Conservation (phyloP, 2,113 vertebrate species). For the Carettochelys insculpta region DNA sequence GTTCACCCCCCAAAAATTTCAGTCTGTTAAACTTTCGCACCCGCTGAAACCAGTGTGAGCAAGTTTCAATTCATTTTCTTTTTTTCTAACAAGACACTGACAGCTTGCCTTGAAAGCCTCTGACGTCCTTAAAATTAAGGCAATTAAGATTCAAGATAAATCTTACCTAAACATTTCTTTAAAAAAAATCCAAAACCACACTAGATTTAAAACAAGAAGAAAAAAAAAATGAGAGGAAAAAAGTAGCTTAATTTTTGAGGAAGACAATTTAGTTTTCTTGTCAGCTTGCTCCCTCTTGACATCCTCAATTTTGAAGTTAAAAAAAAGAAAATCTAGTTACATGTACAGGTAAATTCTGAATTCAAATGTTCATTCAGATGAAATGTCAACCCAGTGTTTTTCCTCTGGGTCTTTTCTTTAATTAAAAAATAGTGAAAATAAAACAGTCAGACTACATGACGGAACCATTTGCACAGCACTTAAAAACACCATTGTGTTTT, state of each 20-base stretch:
- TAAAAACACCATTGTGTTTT: conserved; percentile 84
- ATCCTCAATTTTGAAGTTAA: conserved; percentile 68
- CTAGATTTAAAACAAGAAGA: conserved; percentile 78
- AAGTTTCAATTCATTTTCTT: conserved; percentile 80
- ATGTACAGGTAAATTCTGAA: conserved; percentile 84
- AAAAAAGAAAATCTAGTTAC: conserved; percentile 79
- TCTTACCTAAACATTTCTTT: conserved; percentile 91
- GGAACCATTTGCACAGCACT: conserved; percentile 88
- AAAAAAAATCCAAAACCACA: conserved; percentile 77
- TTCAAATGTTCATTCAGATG: conserved; percentile 79
- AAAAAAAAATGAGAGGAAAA: conserved; percentile 85
- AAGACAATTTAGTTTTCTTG: conserved; percentile 89
- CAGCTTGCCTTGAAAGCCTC: conserved; percentile 84
- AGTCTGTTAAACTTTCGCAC: conserved; percentile 84
- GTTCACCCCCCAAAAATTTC: conserved; percentile 82
- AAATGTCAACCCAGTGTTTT: conserved; percentile 75
- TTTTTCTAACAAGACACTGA: conserved; percentile 87
- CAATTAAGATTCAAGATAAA: conserved; percentile 98
- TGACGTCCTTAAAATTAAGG: conserved; percentile 98
- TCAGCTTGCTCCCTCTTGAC: conserved; percentile 79
- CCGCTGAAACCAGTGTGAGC: conserved; percentile 81
- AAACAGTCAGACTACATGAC: conserved; percentile 87
- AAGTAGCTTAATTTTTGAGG: conserved; percentile 93
- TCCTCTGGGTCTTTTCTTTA: conserved; percentile 77
- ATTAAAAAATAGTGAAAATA: conserved; percentile 86